A percentile compares a stretch with the other conserved stretches of the same genome.
Conservation (phyloP, 1,140 invertebrate genomes). For the Brachionus asplanchnoidis region DNA sequence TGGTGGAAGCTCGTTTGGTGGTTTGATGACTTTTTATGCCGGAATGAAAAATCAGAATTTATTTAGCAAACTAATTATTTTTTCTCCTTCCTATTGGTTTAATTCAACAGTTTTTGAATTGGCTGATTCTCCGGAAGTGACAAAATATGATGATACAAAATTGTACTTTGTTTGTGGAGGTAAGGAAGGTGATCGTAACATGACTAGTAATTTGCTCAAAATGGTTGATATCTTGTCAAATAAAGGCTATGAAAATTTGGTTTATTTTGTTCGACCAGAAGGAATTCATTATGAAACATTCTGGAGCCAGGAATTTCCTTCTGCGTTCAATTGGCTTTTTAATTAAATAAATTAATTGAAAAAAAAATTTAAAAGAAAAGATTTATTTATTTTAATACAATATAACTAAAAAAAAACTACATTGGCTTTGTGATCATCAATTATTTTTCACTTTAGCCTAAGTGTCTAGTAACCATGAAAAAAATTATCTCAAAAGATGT, state of each 20-base stretch:
- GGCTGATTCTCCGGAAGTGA: neutral
- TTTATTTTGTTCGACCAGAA: neutral
- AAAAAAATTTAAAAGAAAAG: no score
- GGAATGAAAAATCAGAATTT: slow-evolving; percentile 24
- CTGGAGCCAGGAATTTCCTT: slow-evolving; percentile 25
- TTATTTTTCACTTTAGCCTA: no score
- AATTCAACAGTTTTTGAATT: neutral
- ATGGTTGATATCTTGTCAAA: neutral
- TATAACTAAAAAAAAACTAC: no score
- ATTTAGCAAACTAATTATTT: neutral
- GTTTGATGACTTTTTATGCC: slow-evolving; percentile 39
- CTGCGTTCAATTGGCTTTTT: slow-evolving; percentile 20
- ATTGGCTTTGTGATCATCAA: no score
- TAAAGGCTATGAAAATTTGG: neutral
- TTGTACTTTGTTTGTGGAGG: slow-evolving; percentile 35
- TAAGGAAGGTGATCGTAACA: neutral
- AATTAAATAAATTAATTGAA: no score
- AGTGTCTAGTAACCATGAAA: no score
- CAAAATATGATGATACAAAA: neutral
- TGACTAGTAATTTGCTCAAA: slow-evolving; percentile 14
- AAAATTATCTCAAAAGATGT: no score
- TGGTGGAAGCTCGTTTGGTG: slow-evolving; percentile 22
- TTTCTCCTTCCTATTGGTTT: slow-evolving; percentile 37
- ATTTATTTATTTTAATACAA: no score
- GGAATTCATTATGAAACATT: slow-evolving; percentile 22